Base-by-base conservation (phyloP, 2,888 invertebrate genomes). In the Microplitis manilae region DNA sequence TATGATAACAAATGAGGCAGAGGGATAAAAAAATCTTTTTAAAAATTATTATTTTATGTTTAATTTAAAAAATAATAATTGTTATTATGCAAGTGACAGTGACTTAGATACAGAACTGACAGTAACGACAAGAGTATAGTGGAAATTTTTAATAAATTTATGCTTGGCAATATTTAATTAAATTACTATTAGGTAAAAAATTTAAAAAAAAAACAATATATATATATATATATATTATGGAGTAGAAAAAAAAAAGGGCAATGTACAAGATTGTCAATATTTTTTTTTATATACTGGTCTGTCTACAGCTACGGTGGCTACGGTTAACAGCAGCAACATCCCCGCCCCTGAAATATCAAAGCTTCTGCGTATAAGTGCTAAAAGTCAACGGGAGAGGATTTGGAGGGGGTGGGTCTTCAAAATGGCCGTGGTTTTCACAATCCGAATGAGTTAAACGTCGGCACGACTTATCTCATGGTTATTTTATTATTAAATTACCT, bases 281-380 rank as follows among this genome's bases (percentile, higher is more conserved):
- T 65, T 65, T 65, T 65, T 65, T 13, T 5, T 50, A 13, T 13
- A 50, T 13, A 13, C 50, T 50, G 50, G 38, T 30, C 20, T 65
- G 65, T 65, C 65, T 20, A 30, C 38, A 7, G 65, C 65, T 20
- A 30, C 38, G 20, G 65, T 65, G 2, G 65, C 65, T 20, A 30
- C 13, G 20, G 65, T 65, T 30, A 30, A 65, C 65, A 13, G 6
- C 38, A 13, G 6, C 8, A 38, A 65, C 65, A 65, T 65, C 65
- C 65, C 72, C 17, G 81, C 68, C 77, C 84, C 87, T 87, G 87
- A 69, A 83, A 84, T 85, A 87, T 86, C 86, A 87, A 86, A 85
- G 81, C 81, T 65, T 65, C 65, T 65, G 65, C 65, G 65, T 65
- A 65, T 65, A 65, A 65, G 84, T 82, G 78, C 80, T 79, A 79